Evolutionary conservation across 2,797 vertebrate species (phyloP).

Genomic region (Myripristis murdjan): DNA sequence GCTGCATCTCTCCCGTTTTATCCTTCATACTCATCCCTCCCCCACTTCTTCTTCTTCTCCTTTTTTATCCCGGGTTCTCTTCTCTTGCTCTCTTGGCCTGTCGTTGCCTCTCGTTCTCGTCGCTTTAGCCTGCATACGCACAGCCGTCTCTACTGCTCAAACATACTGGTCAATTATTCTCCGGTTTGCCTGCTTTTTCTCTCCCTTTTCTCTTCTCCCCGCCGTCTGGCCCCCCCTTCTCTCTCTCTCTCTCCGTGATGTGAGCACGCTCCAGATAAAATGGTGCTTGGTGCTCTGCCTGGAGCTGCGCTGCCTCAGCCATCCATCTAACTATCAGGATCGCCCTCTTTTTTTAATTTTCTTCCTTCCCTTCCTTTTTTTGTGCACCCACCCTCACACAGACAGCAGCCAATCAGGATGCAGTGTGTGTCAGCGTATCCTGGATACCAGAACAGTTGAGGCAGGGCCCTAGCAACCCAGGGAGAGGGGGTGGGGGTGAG

Average conservation of each 20-base stretch:
- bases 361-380: constrained; percentile 31
- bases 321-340: constrained; percentile 74
- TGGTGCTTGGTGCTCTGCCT: constrained; percentile 62
- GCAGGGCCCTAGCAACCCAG: constrained; percentile 77
- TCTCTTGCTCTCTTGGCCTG: constrained; percentile 18
- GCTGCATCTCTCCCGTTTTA: constrained; percentile 47
- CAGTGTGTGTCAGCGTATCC: constrained; percentile 78
- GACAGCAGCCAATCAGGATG: constrained; percentile 81
- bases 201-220: neutral
- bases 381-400: constrained; percentile 59
- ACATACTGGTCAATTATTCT: constrained; percentile 13
- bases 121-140: constrained; percentile 38
- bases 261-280: constrained; percentile 60
- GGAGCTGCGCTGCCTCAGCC: constrained; percentile 67
- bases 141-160: constrained; percentile 20
- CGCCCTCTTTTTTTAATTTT: constrained; percentile 58
- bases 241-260: constrained; percentile 30
- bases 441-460: constrained; percentile 84
- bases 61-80: constrained; percentile 32
- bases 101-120: constrained; percentile 35
- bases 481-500: constrained; percentile 23
- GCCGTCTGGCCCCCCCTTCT: constrained; percentile 27
- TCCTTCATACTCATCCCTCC: constrained; percentile 46
- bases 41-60: constrained; percentile 25
- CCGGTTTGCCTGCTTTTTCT: neutral